Conservation (phyloP, 2,113 vertebrate species). For the Oryzias woworae region DNA sequence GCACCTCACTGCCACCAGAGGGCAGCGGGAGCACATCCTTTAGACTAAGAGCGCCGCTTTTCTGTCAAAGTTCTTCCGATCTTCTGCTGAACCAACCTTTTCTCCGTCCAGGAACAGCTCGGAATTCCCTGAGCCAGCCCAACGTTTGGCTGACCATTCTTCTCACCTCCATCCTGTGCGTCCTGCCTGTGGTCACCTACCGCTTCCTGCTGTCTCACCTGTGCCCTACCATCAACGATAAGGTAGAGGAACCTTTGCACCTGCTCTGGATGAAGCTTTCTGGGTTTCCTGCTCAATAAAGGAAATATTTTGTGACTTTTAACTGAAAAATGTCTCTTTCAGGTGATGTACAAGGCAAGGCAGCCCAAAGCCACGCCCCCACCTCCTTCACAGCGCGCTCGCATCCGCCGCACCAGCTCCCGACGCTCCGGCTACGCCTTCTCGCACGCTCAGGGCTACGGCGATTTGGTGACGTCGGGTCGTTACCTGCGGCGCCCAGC, state of each 20-base stretch:
- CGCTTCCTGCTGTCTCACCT: slow-evolving; percentile 83
- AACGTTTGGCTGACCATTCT: slow-evolving; percentile 86
- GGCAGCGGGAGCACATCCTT: background rate
- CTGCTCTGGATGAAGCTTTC: background rate
- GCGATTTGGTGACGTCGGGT: slow-evolving; percentile 89
- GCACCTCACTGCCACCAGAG: no score
- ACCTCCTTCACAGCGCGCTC: slow-evolving; percentile 62
- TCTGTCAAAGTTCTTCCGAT: no score
- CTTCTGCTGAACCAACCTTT: no score
- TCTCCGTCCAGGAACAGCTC: slow-evolving; percentile 80
- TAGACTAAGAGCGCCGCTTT: background rate
- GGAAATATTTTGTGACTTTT: no score
- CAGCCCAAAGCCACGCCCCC: slow-evolving; percentile 74
- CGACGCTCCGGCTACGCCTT: slow-evolving; percentile 93
- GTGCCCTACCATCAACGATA: slow-evolving; percentile 82
- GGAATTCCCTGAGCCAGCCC: slow-evolving; percentile 85
- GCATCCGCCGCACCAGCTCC: slow-evolving; percentile 76
- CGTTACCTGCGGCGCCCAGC: slow-evolving; percentile 78
- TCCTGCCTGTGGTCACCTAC: slow-evolving; percentile 83
- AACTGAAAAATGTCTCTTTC: slow-evolving; percentile 1
- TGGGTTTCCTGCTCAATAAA: background rate
- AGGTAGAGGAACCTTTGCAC: slow-evolving; percentile 71
- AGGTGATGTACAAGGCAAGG: slow-evolving; percentile 84
- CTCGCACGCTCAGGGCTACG: slow-evolving; percentile 90
- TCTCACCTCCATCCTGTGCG: slow-evolving; percentile 85